A percentile compares a stretch with the other conserved stretches of the same genome.
phyloP scores from a whole-genome alignment of 2,113 vertebrate genomes.

The Oryctolagus cuniculus region mOryCun1.1 NC_091433.1:29286501-29287000 shows the following conservation, averaged over 20 bases:
- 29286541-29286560: not conserved
- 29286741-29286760: not conserved
- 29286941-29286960: no score
- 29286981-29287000: not conserved
- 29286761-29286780: not conserved
- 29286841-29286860: not conserved
- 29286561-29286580: not conserved
- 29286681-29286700: not conserved
- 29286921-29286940: no score
- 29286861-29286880: not conserved
- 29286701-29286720: not conserved
- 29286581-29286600: not conserved
- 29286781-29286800: not conserved
- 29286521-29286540: not conserved
- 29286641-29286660: not conserved
- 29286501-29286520: not conserved
- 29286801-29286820: not conserved
- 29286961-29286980: not conserved
- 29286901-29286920: no score
- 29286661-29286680: not conserved
- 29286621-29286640: not conserved
- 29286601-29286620: not conserved
- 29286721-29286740: not conserved
- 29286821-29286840: not conserved
- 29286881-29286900: not conserved